Evolutionary conservation across 2,888 invertebrate genomes (phyloP).

Genomic region (Tricholauxania praeusta): DNA sequence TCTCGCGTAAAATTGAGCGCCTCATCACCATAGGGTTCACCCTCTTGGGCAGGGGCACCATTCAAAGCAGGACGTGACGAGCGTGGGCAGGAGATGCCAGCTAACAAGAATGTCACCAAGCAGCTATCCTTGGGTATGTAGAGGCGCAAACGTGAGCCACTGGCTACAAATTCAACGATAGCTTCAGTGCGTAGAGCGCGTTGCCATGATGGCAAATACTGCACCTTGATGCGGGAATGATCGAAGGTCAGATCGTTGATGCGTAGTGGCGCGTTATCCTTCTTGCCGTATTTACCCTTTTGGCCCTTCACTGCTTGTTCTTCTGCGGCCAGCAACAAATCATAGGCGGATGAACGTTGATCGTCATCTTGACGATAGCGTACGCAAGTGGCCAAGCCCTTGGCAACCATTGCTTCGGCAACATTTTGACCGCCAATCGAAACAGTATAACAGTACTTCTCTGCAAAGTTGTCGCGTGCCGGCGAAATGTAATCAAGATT

Average conservation of each 20-base stretch:
- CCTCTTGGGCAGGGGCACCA: constrained; percentile 76
- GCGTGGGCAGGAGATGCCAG: constrained; percentile 85
- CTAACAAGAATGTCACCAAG: constrained; percentile 89
- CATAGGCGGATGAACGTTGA: constrained; percentile 93
- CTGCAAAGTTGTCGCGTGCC: constrained; percentile 91
- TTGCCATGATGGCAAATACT: constrained; percentile 94
- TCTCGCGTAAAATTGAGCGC: constrained; percentile 92
- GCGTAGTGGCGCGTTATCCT: constrained; percentile 85
- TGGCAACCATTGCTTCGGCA: constrained; percentile 91
- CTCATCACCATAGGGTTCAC: constrained; percentile 95
- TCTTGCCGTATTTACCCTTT: constrained; percentile 83
- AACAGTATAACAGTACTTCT: constrained; percentile 96
- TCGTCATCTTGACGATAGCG: constrained; percentile 96
- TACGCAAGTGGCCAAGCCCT: constrained; percentile 93
- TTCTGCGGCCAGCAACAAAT: constrained; percentile 92
- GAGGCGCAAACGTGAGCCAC: constrained; percentile 92
- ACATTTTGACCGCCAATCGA: constrained; percentile 87
- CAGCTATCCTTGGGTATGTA: constrained; percentile 96
- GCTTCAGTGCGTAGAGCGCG: constrained; percentile 91
- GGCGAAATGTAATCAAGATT: constrained; percentile 97
- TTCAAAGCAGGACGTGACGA: constrained; percentile 81
- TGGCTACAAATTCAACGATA: constrained; percentile 96
- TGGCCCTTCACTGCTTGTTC: constrained; percentile 89
- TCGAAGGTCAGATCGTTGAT: constrained; percentile 85
- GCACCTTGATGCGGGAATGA: constrained; percentile 79